Evolutionary conservation across 2,797 vertebrate species (phyloP).

Genomic region (Rhinophrynus dorsalis): DNA sequence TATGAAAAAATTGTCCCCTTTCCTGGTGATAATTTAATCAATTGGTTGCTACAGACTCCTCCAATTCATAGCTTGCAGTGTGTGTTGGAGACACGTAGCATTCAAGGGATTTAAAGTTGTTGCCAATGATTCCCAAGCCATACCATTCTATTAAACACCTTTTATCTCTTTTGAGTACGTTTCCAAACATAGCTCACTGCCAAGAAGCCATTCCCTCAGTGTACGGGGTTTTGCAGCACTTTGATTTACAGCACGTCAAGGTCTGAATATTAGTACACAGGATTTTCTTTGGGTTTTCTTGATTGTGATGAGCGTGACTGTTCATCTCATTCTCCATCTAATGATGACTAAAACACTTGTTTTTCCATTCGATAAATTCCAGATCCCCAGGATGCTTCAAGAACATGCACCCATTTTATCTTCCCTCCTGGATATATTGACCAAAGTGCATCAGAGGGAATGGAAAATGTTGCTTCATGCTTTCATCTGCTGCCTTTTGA

Average conservation of each 20-base stretch:
- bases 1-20: too few species aligned
- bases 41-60: too few species aligned
- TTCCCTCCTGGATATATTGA: slow-evolving; percentile 33
- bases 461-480: slow-evolving; percentile 25
- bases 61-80: too few species aligned
- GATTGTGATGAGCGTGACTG: background rate
- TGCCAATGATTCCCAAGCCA: too few species aligned
- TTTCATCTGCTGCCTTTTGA: slow-evolving; percentile 44
- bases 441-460: slow-evolving; percentile 48
- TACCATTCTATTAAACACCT: too few species aligned
- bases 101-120: too few species aligned
- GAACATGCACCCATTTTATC: slow-evolving; percentile 10
- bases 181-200: too few species aligned
- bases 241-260: background rate
- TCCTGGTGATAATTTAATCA: too few species aligned
- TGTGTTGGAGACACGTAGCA: too few species aligned
- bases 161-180: too few species aligned
- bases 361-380: slow-evolving; percentile 18
- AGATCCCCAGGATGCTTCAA: background rate
- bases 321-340: slow-evolving; percentile 1
- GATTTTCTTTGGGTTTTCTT: background rate
- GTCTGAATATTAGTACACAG: background rate
- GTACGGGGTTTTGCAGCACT: background rate
- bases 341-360: slow-evolving; percentile 11
- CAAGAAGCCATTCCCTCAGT: too few species aligned